Evolutionary conservation across 2,113 vertebrate species (phyloP), one percentile per base, ranked within the genome.

Genomic region (Entomyzon cyanotis): DNA sequence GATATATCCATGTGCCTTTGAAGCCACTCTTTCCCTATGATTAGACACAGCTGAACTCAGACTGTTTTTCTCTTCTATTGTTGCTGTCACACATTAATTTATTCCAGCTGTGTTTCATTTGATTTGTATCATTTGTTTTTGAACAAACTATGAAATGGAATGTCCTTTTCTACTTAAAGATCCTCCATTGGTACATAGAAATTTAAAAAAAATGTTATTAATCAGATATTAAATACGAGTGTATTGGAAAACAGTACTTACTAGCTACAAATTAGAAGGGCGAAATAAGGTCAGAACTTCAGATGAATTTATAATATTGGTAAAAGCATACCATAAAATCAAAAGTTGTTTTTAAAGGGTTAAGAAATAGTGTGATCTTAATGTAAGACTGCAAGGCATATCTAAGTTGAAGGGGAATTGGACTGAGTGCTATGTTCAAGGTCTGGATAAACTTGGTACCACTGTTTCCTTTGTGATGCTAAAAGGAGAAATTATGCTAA

Each of bases 71-170:
- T 68, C 37, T 80, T 93, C 69, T 64, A 2, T 55, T 84, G 50
- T 87, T 70, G 56, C 35, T 93, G 39, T 78, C 50, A 75, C 33
- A 58, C 6, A 42, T 58, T 68, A 33, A 83, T 82, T 93, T 84
- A 65, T 95, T 78, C 76, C 84, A 91, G 89, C 84, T 93, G 89
- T 80, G 53, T 76, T 89, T 94, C 12, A 22, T 87, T 71, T 73
- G 8, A 76, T 78, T 58, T 60, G 21, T 76, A 41, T 25, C 0
- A 77, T 76, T 92, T 79, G 25, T 80, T 90, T 81, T 75, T 85
- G 22, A 89, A 58, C 12, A 64, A 89, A 81, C 16, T 77, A 24
- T 69, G 64, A 63, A 84, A 41, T 56, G 11, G 28, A 64, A 19
- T 49, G n/a, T 62, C 42, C 19, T 67, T 69, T 56, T 87, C 41